Conservation (phyloP, 2,797 vertebrate species). For the Chloroceryle amazona region DNA sequence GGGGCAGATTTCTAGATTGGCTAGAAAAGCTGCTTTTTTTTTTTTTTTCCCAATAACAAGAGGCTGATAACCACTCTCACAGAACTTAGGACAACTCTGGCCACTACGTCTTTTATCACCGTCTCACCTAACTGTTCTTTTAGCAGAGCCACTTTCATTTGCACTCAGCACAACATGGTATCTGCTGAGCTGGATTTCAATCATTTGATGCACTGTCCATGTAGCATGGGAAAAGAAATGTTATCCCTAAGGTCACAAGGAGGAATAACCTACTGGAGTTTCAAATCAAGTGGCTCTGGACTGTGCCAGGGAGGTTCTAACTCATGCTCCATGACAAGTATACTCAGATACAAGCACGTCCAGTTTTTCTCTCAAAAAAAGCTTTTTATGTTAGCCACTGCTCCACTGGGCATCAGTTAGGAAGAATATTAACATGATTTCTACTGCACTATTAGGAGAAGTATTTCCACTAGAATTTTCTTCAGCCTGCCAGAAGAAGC, state of each 20-base stretch:
- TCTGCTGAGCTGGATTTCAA: not conserved
- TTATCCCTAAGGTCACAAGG: not conserved
- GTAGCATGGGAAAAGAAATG: not conserved
- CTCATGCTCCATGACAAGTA: not conserved
- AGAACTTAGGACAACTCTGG: conserved; percentile 1
- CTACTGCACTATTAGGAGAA: not conserved
- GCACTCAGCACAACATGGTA: not conserved
- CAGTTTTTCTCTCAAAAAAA: not conserved
- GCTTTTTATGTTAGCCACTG: rapidly evolving
- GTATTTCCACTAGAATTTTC: not conserved
- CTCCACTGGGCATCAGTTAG: not conserved
- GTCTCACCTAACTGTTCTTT: not conserved
- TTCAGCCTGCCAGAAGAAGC: not conserved
- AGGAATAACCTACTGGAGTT: not conserved
- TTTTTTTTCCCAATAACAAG: not conserved
- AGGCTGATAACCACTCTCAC: not conserved
- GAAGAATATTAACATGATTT: not conserved
- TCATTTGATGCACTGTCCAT: not conserved
- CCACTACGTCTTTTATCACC: not conserved
- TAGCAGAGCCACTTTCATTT: not conserved
- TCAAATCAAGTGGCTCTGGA: not conserved
- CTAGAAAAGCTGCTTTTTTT: conserved; percentile 23
- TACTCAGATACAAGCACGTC: not conserved
- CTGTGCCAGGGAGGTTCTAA: not conserved
- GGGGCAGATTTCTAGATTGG: conserved; percentile 14